Conservation (phyloP, 2,888 invertebrate species). For the Liodrosophila aerea region DNA sequence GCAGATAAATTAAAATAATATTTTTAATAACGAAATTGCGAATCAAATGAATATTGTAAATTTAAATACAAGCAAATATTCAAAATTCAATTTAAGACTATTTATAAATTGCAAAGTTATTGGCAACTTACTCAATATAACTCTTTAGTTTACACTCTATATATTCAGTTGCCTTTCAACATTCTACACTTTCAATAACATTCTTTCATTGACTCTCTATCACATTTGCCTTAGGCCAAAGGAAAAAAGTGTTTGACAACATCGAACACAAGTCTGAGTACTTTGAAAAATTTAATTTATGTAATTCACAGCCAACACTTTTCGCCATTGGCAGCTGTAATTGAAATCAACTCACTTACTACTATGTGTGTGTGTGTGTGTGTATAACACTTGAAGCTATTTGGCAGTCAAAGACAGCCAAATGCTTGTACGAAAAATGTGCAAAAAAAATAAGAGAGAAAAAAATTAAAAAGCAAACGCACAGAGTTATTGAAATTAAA, state of each 20-base stretch:
- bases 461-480: constrained; percentile 59
- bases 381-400: constrained; percentile 53
- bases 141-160: not conserved
- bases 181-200: no score
- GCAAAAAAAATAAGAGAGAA: constrained; percentile 9
- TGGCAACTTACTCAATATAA: not conserved
- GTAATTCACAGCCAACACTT: constrained; percentile 67
- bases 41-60: no score
- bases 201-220: not conserved
- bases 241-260: constrained; percentile 25
- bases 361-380: constrained; percentile 11
- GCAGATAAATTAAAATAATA: no score
- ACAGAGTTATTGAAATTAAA: constrained; percentile 78
- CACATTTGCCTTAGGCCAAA: not conserved
- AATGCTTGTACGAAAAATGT: constrained; percentile 29
- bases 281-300: constrained; percentile 51
- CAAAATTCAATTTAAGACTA: no score
- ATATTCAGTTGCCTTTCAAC: no score
- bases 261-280: constrained; percentile 6
- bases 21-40: no score
- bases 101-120: no score
- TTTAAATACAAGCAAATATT: no score
- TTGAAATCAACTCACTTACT: constrained; percentile 45
- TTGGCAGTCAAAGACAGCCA: constrained; percentile 67
- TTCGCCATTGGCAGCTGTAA: constrained; percentile 71